Percentiles rank a stretch among this genome's conserved stretches.
Evolutionary conservation across 2,888 invertebrate genomes (phyloP).

Genomic region (Isoperla grammatica): DNA sequence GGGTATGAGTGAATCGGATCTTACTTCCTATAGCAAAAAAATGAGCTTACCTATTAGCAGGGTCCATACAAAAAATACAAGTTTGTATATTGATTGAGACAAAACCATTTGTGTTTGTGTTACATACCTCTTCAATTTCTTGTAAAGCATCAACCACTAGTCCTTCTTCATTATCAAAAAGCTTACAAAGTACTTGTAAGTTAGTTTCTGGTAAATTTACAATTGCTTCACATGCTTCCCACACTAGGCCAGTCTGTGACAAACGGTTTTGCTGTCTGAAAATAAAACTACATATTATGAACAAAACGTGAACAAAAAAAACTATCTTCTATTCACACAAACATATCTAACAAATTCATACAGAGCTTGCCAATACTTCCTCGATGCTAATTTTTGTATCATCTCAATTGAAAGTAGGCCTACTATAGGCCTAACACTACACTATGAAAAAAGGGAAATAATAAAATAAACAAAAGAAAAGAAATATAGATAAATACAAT

Average conservation of each 20-base stretch:
- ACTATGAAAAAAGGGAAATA: too few species aligned
- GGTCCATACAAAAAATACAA: not conserved
- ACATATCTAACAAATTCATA: too few species aligned
- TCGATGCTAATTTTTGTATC: too few species aligned
- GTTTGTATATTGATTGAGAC: not conserved
- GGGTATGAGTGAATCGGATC: not conserved
- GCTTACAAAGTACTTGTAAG: slow-evolving; percentile 22
- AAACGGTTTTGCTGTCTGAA: slow-evolving; percentile 25
- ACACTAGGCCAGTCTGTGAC: slow-evolving; percentile 25
- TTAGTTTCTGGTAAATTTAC: slow-evolving; percentile 27
- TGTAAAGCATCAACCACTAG: slow-evolving; percentile 30
- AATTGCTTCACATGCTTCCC: slow-evolving; percentile 29
- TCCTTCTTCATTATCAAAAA: slow-evolving; percentile 27
- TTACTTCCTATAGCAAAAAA: slow-evolving; percentile 9
- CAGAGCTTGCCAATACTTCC: too few species aligned
- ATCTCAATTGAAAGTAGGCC: too few species aligned
- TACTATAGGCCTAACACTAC: too few species aligned
- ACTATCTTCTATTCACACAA: too few species aligned
- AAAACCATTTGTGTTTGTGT: not conserved
- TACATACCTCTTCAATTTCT: slow-evolving; percentile 31
- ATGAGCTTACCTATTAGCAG: not conserved
- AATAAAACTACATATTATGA: not conserved
- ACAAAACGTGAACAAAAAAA: too few species aligned
- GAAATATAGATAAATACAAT: too few species aligned
- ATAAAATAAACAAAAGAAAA: too few species aligned